Evolutionary conservation across 2,113 vertebrate genomes (phyloP).

Genomic region (Cinclus mexicanus): DNA sequence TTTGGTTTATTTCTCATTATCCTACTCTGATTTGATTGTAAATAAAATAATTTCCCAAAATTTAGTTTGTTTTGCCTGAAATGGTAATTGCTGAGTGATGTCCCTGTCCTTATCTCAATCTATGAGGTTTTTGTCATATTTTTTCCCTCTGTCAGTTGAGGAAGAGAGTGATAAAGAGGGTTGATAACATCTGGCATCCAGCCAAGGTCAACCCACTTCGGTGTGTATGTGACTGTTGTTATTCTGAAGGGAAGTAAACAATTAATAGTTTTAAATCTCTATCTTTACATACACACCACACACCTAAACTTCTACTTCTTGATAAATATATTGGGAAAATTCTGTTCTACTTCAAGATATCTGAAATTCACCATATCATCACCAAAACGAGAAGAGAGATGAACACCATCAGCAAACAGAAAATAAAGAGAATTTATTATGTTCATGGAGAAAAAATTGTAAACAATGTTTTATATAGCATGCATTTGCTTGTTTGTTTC

Average conservation of each 20-base stretch:
- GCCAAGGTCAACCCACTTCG: not conserved
- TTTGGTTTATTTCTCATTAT: not conserved
- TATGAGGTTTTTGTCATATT: fast-evolving
- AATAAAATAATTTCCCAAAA: not conserved
- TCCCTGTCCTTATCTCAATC: not conserved
- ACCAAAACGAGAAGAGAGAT: not conserved
- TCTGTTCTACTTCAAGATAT: not conserved
- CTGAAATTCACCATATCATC: not conserved
- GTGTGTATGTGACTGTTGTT: not conserved
- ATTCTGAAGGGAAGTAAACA: not conserved
- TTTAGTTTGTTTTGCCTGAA: not conserved
- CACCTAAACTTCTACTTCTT: not conserved
- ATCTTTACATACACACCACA: not conserved
- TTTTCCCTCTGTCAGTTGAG: not conserved
- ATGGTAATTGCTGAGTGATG: not conserved
- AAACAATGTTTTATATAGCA: not conserved
- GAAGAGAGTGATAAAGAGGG: fast-evolving
- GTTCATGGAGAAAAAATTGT: not conserved
- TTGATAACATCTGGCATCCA: not conserved
- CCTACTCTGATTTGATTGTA: not conserved
- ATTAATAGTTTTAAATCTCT: not conserved
- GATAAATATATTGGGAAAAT: not conserved
- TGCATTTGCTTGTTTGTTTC: not conserved
- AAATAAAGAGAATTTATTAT: not conserved
- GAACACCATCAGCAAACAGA: not conserved